These are phyloP conservation scores for Drosophila anomalata DNA, from an alignment of 2,888 invertebrate species.

Conservation along the genomic window DNA sequence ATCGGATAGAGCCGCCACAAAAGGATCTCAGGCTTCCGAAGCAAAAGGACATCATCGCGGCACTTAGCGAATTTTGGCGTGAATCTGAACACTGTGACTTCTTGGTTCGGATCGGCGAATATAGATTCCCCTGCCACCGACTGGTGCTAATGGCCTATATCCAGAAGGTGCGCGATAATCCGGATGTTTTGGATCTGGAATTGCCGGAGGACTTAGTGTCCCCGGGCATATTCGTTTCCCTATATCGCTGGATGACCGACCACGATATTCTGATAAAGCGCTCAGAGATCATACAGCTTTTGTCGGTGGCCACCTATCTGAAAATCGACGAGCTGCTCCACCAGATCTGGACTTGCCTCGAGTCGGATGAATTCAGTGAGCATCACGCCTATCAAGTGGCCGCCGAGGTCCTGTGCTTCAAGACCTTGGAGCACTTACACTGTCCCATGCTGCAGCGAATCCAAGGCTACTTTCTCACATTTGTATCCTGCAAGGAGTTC, in stretches of 20 bases:
- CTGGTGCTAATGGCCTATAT: conserved; percentile 37
- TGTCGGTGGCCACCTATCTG: conserved; percentile 36
- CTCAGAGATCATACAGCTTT: conserved; percentile 11
- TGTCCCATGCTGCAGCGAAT: conserved; percentile 40
- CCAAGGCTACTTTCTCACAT: conserved; percentile 43
- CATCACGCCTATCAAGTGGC: conserved; percentile 41
- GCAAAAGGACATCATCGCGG: background rate
- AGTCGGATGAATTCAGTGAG: conserved; percentile 24
- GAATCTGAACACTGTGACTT: conserved; percentile 23
- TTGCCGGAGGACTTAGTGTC: conserved; percentile 33
- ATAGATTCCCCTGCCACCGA: conserved; percentile 35
- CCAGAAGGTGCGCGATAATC: background rate
- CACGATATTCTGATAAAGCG: conserved; percentile 11
- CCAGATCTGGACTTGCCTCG: conserved; percentile 44
- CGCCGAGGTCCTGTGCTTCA: background rate
- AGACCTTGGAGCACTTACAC: conserved; percentile 10
- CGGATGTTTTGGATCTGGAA: conserved; percentile 2
- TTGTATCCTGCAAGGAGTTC: conserved; percentile 47
- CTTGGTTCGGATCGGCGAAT: conserved; percentile 26
- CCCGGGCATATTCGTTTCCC: conserved; percentile 7
- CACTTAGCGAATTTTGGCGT: conserved; percentile 25
- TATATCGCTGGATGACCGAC: conserved; percentile 37
- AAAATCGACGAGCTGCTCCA: conserved; percentile 14
- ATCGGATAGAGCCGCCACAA: background rate
- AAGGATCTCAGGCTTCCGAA: conserved; percentile 5